phyloP scores from a whole-genome alignment of 2,797 vertebrate species.

The Falco berigora region DNA sequence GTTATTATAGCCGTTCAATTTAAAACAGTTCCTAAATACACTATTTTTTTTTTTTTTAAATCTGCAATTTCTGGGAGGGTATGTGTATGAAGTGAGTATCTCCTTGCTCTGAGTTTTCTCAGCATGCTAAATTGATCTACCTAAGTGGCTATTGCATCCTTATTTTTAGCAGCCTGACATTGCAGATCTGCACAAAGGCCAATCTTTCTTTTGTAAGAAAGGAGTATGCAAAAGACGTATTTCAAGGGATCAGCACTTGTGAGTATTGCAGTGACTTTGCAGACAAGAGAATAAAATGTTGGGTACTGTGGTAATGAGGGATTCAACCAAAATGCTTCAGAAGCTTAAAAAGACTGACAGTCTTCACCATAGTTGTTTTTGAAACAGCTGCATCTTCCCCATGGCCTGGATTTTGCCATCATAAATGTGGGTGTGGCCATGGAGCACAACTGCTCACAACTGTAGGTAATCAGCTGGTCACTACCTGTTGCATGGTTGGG shows the following conservation, averaged over 20 bases:
- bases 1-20: slow-evolving; percentile 12
- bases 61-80: background rate
- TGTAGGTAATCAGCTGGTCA: background rate
- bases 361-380: background rate
- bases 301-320: background rate
- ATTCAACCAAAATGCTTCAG: background rate
- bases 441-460: background rate
- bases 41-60: background rate
- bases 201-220: slow-evolving; percentile 8
- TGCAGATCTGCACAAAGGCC: slow-evolving; percentile 7
- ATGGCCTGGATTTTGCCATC: background rate
- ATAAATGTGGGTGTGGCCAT: background rate
- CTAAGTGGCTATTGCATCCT: background rate
- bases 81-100: background rate
- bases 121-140: background rate
- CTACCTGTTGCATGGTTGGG: background rate
- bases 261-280: background rate
- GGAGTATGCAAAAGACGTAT: background rate
- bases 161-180: slow-evolving; percentile 18
- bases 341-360: background rate
- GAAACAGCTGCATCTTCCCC: background rate
- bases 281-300: background rate
- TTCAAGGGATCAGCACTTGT: background rate
- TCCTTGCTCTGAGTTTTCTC: background rate
- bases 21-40: slow-evolving; percentile 11